Evolutionary conservation across 1,140 invertebrate species (phyloP), one percentile per base, ranked within the genome.

Genomic region (Lepidurus couesii): DNA sequence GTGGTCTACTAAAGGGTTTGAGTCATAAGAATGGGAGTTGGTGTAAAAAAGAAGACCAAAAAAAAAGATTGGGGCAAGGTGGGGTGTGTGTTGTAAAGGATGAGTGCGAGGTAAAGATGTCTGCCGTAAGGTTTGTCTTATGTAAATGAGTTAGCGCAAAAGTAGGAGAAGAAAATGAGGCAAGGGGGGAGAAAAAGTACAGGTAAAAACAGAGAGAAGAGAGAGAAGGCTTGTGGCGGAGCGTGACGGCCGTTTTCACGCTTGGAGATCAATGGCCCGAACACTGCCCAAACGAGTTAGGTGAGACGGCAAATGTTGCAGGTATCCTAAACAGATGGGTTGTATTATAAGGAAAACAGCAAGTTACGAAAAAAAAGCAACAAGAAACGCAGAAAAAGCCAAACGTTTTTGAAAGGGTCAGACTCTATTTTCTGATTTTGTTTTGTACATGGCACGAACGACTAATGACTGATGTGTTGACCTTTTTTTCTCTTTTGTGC

Each of bases 401-500:
- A 13, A 11, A 21, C 53, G 13, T 65, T 21, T 16, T 13, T 65
- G 53, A 65, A 65, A 16, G 21, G 45, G 53, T 65, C 16, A 13
- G 21, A 16, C 53, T 44, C 42, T 43, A 45, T 44, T 47, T 26
- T 76, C 44, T 24, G 26, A n/a, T 47, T 45, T 77, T 47, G 45
- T 26, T 53, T n/a, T 77, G 16, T 77, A 21, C 44, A 7, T 47
- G 75, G 43, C 16, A 13, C 42, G 44, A 78, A 26, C 10, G 13
- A 42, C 13, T 7, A 9, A 21, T 47, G 77, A 34, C 9, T 65
- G 42, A 44, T 24, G 11, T 75, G 44, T 75, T 78, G 44, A 74
- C 13, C 13, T 42, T 43, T 75, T 44, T 75, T 44, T 79, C 34
- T 75, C 45, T 75, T 11, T 81, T 79, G 80, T 77, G 80, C 82